Conservation (phyloP, 2,113 vertebrate species). For the Atrichornis clamosus region DNA sequence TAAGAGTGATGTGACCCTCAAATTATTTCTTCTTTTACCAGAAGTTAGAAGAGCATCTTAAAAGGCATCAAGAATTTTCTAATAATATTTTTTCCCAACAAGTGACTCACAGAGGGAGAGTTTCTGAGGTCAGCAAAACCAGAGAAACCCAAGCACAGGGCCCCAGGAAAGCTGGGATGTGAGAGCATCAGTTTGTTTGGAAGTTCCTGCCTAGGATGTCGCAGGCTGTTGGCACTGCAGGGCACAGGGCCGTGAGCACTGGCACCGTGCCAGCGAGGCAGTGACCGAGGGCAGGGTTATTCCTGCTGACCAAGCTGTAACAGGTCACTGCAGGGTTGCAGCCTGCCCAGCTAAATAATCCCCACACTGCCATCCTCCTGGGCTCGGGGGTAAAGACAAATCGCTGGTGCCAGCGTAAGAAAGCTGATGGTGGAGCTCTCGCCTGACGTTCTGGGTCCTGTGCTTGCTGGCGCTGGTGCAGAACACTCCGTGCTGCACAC, state of each 20-base stretch:
- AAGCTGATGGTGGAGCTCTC: not conserved
- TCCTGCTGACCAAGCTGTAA: not conserved
- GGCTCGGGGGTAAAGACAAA: not conserved
- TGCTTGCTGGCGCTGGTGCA: not conserved
- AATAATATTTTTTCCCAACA: not conserved
- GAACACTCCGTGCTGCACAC: not conserved
- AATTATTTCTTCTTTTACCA: not conserved
- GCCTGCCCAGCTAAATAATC: not conserved
- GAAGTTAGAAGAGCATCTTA: not conserved
- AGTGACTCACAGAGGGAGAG: not conserved
- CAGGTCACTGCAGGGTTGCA: not conserved
- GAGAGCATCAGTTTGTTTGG: not conserved
- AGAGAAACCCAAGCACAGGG: not conserved
- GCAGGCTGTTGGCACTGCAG: not conserved
- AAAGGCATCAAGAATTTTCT: not conserved
- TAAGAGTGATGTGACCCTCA: not conserved
- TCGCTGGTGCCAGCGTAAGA: not conserved
- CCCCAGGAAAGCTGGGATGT: not conserved
- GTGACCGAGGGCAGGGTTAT: not conserved
- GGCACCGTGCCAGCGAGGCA: fast-evolving
- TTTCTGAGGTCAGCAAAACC: not conserved
- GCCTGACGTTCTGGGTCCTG: not conserved
- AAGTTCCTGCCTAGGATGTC: not conserved
- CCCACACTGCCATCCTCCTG: not conserved
- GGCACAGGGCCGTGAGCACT: fast-evolving